Evolutionary conservation across 2,113 vertebrate species (phyloP).

Genomic region (Spermophilus dauricus): DNA sequence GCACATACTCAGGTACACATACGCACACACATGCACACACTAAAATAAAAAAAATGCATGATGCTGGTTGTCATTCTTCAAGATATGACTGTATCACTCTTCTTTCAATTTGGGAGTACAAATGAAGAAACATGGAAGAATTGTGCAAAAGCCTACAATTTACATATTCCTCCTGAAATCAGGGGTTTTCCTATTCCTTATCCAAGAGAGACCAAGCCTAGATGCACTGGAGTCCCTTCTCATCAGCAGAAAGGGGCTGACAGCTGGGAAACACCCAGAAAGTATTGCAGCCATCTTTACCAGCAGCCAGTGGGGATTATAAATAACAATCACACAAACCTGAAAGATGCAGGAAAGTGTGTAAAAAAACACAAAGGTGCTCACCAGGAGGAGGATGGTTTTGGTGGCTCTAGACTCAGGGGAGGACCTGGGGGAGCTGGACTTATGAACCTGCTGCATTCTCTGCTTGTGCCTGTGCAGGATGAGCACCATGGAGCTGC

Average conservation of each 20-base stretch:
- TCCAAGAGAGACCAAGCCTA: too few species aligned
- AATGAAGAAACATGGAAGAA: too few species aligned
- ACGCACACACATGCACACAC: background rate
- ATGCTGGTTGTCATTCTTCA: too few species aligned
- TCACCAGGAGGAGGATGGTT: background rate
- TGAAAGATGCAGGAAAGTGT: background rate
- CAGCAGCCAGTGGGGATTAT: background rate
- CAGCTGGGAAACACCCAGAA: background rate
- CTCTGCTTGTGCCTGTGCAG: too few species aligned
- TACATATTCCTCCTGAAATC: too few species aligned
- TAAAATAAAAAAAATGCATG: background rate
- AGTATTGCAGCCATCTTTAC: too few species aligned
- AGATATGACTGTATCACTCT: background rate
- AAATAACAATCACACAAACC: fast-evolving
- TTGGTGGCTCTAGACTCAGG: background rate
- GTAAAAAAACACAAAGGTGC: background rate
- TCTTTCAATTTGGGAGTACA: too few species aligned
- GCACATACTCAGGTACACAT: background rate
- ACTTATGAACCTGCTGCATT: too few species aligned
- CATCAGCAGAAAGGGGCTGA: background rate
- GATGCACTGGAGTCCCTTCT: background rate
- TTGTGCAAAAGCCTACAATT: too few species aligned
- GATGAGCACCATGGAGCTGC: too few species aligned
- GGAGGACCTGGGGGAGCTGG: too few species aligned
- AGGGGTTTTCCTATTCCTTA: too few species aligned